Conservation (phyloP, 2,113 vertebrate genomes). For the Psettodes erumei region DNA sequence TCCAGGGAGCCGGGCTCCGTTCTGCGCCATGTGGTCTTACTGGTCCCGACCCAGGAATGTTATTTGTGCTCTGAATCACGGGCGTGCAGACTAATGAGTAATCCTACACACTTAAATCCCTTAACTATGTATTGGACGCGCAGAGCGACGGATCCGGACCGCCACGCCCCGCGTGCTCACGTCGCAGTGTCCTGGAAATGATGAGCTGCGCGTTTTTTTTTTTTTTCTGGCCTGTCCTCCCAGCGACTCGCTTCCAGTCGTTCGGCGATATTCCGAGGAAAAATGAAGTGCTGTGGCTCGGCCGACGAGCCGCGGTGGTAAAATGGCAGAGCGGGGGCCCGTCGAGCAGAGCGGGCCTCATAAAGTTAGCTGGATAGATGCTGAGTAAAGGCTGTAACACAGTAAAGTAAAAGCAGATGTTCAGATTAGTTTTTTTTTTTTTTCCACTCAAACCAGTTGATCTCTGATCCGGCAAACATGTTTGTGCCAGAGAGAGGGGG, state of each 20-base stretch:
- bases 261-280: conserved; percentile 31
- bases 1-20: conserved; percentile 11
- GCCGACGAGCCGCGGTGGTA: too few species aligned
- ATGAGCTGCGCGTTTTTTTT: conserved; percentile 42
- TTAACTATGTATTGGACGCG: conserved; percentile 63
- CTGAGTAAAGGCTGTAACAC: too few species aligned
- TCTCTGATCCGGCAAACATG: background rate
- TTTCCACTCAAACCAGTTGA: conserved; percentile 7
- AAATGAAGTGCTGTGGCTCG: conserved; percentile 31
- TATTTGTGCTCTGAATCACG: conserved; percentile 56
- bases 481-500: background rate
- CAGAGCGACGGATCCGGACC: conserved; percentile 48
- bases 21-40: conserved; percentile 27
- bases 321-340: background rate
- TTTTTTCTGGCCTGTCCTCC: conserved; percentile 10
- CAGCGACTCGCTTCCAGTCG: conserved; percentile 26
- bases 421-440: conserved; percentile 20
- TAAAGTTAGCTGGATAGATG: conserved; percentile 40
- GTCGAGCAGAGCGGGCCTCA: conserved; percentile 28
- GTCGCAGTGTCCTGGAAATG: conserved; percentile 18
- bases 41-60: conserved; percentile 56
- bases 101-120: conserved; percentile 64
- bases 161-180: conserved; percentile 46
- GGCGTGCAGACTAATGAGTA: conserved; percentile 65
- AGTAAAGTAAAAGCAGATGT: conserved; percentile 61